phyloP scores from a whole-genome alignment of 2,113 vertebrate species.

The Heliornis fulica region DNA sequence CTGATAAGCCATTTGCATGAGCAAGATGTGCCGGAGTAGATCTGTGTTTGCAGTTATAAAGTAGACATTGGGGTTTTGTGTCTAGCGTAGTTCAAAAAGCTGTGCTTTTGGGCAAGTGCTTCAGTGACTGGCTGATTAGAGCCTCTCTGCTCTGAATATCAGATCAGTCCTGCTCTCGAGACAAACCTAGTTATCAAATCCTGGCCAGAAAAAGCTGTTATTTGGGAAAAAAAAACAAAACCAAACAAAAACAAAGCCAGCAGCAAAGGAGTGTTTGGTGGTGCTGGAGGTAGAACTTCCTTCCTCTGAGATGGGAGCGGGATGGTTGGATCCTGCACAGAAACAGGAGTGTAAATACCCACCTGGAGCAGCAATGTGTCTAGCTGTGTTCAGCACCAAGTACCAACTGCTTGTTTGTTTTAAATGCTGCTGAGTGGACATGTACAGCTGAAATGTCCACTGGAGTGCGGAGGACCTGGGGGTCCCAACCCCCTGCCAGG shows the following conservation, averaged over 20 bases:
- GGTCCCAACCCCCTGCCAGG: background rate
- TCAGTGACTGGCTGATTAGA: background rate
- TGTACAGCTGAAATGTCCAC: background rate
- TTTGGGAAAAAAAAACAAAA: background rate
- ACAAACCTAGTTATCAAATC: background rate
- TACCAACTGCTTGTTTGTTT: accelerated
- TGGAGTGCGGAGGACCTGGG: background rate
- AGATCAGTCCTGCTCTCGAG: background rate
- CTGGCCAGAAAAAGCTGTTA: background rate
- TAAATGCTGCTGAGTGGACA: background rate
- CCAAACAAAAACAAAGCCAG: too few species aligned
- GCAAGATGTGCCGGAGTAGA: background rate
- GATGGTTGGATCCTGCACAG: accelerated
- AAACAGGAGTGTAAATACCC: background rate
- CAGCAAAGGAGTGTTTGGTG: background rate
- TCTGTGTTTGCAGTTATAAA: background rate
- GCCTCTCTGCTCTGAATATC: background rate
- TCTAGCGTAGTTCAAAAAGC: background rate
- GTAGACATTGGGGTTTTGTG: accelerated
- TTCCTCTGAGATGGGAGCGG: background rate
- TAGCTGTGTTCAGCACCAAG: too few species aligned
- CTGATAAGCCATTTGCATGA: background rate
- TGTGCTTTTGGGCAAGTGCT: accelerated
- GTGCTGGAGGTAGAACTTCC: background rate
- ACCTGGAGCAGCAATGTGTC: too few species aligned